Conservation (phyloP, 2,797 vertebrate genomes). For the Lithobates sylvaticus region DNA sequence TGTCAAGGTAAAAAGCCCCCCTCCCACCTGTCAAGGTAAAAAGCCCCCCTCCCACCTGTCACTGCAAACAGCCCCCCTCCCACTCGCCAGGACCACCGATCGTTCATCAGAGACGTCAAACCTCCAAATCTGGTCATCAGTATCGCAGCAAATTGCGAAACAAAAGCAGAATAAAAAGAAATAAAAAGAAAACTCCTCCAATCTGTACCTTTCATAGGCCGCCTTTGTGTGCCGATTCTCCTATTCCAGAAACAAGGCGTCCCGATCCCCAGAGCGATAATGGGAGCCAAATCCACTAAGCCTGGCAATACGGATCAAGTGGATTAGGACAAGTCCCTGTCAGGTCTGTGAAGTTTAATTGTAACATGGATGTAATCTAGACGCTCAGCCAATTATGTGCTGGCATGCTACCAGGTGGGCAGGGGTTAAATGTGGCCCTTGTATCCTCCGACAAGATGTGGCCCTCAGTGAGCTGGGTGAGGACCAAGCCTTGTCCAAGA, state of each 20-base stretch:
- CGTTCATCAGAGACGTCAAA: background rate
- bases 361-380: conserved; percentile 18
- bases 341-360: conserved; percentile 32
- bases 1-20: too few relatives aligned
- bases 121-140: background rate
- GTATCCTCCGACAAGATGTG: too few relatives aligned
- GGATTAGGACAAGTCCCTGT: conserved; percentile 57
- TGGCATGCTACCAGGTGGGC: too few relatives aligned
- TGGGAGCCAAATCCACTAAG: conserved; percentile 26
- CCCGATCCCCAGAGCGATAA: conserved; percentile 1
- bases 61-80: too few relatives aligned
- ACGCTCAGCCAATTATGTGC: conserved; percentile 5
- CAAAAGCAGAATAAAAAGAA: too few relatives aligned
- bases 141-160: background rate
- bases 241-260: background rate
- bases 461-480: too few relatives aligned
- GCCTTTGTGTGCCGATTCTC: background rate
- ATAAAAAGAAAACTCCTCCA: background rate
- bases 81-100: too few relatives aligned
- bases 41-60: too few relatives aligned
- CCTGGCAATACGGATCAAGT: conserved; percentile 30
- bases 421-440: too few relatives aligned
- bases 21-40: too few relatives aligned
- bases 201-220: conserved; percentile 24
- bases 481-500: too few relatives aligned